Conservation (phyloP, 2,888 invertebrate genomes). For the Rhyacophila evoluta region DNA sequence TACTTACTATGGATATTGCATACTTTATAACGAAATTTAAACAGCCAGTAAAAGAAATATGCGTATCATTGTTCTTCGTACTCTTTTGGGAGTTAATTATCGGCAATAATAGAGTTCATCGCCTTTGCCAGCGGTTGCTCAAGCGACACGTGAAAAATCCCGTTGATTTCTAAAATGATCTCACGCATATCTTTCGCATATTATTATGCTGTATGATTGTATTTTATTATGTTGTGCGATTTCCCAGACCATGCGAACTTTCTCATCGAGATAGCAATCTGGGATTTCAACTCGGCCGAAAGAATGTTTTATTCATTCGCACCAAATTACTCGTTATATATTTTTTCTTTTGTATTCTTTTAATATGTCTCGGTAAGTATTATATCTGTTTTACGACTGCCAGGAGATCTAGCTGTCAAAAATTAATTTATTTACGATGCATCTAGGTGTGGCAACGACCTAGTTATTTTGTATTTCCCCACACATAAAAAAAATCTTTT, state of each 20-base stretch:
- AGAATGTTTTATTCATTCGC: constrained; percentile 8
- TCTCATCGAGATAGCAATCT: constrained; percentile 1
- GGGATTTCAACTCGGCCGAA: not conserved
- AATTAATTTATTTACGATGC: not conserved
- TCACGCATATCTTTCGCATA: not conserved
- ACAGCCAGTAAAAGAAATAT: no score
- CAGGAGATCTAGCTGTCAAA: no score
- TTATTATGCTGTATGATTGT: not conserved
- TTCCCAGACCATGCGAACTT: constrained; percentile 10
- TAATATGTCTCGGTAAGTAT: not conserved
- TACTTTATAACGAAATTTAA: no score
- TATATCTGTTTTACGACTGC: not conserved
- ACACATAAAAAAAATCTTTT: not conserved
- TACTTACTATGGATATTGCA: no score
- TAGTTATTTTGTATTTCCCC: constrained; percentile 29
- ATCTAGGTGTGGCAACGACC: constrained; percentile 8
- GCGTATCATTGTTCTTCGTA: no score
- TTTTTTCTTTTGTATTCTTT: not conserved
- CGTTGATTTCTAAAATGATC: constrained; percentile 7
- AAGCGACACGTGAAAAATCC: not conserved
- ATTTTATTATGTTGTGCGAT: not conserved
- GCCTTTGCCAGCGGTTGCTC: not conserved
- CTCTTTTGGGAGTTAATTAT: no score
- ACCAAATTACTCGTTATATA: not conserved
- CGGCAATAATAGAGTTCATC: not conserved